These are phyloP conservation scores for Agapornis canus DNA, from an alignment of 2,797 vertebrate species.

Conservation along the genomic window DNA sequence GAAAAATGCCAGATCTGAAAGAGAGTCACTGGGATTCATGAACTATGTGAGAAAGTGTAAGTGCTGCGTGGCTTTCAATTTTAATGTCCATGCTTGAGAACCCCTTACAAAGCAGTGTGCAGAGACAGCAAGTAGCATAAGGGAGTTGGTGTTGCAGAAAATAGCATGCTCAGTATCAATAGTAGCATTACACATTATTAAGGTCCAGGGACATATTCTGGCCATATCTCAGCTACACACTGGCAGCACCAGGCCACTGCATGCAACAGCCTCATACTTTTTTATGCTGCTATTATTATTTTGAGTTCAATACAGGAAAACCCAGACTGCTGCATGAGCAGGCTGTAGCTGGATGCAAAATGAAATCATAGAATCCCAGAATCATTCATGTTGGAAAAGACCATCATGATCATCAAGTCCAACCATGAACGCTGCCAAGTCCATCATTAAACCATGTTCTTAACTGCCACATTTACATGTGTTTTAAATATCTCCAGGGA, in stretches of 20 bases:
- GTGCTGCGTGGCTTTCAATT: neutral
- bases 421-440: neutral
- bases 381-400: neutral
- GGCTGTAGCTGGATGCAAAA: neutral
- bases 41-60: neutral
- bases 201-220: slow-evolving; percentile 28
- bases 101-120: slow-evolving; percentile 27
- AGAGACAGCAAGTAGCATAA: slow-evolving; percentile 25
- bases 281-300: slow-evolving; percentile 49
- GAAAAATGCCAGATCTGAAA: neutral
- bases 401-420: neutral
- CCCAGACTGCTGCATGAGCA: neutral
- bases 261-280: neutral
- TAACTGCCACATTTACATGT: neutral
- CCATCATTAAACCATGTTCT: neutral
- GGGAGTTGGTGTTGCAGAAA: slow-evolving; percentile 33
- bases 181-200: slow-evolving; percentile 36
- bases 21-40: neutral
- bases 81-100: slow-evolving; percentile 1
- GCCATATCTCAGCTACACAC: slow-evolving; percentile 12
- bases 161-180: slow-evolving; percentile 41
- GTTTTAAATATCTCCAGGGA: neutral
- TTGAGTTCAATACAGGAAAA: slow-evolving; percentile 29
- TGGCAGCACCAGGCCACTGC: slow-evolving; percentile 15
- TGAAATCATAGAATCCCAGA: neutral